These are phyloP conservation scores for Electrophaes corylata DNA, from an alignment of 2,888 invertebrate species.

Conservation along the genomic window DNA sequence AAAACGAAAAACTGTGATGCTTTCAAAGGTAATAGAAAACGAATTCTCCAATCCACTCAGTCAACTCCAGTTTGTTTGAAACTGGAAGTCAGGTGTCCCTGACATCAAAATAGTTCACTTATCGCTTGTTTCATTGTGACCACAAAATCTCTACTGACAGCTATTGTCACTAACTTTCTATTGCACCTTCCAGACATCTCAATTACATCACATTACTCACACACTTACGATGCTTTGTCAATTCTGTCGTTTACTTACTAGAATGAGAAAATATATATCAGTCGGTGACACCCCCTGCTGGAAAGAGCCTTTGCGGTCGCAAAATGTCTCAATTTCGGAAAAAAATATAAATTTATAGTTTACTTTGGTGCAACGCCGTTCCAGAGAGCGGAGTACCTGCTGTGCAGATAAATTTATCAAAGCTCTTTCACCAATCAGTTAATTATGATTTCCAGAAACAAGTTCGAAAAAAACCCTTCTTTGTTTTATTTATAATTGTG, in stretches of 20 bases:
- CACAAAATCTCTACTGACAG: constrained; percentile 47
- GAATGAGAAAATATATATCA: constrained; percentile 57
- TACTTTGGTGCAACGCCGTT: constrained; percentile 53
- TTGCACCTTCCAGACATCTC: constrained; percentile 46
- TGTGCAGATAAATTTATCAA: constrained; percentile 64
- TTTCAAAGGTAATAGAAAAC: no score
- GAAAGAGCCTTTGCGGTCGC: constrained; percentile 72
- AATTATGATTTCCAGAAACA: constrained; percentile 36
- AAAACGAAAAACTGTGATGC: no score
- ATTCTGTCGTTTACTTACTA: constrained; percentile 70
- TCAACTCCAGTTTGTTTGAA: neutral
- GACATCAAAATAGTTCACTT: constrained; percentile 31
- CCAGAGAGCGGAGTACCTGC: constrained; percentile 62
- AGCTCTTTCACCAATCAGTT: constrained; percentile 29
- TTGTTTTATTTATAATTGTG: neutral
- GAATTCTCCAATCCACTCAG: neutral
- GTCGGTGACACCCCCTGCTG: constrained; percentile 72
- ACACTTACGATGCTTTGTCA: constrained; percentile 55
- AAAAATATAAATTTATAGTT: constrained; percentile 61
- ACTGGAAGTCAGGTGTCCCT: constrained; percentile 7
- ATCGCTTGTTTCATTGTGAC: constrained; percentile 43
- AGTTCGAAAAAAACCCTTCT: constrained; percentile 11
- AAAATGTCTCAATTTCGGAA: constrained; percentile 74
- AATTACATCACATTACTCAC: constrained; percentile 48
- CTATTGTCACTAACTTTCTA: constrained; percentile 50